These are phyloP conservation scores for Stenodema calcarata DNA, from an alignment of 2,888 invertebrate genomes.

Conservation along the genomic window DNA sequence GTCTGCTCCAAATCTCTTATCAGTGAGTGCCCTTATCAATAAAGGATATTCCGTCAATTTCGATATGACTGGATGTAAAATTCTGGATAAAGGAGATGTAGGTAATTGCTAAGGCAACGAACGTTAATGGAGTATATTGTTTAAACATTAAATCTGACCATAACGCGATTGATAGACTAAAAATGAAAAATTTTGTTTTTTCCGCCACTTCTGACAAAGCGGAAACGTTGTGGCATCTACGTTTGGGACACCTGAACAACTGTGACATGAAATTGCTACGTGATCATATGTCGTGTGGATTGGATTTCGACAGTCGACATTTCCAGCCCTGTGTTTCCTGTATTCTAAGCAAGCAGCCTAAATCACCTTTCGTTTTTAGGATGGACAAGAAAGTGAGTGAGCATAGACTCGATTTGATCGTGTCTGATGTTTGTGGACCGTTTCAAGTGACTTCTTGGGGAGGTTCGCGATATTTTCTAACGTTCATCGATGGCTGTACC, in stretches of 20 bases:
- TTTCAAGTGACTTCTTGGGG: constrained; percentile 55
- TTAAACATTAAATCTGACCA: background rate
- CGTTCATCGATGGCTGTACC: constrained; percentile 6
- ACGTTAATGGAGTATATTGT: background rate
- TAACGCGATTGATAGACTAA: too few relatives aligned
- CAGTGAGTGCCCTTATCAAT: too few relatives aligned
- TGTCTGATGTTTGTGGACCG: constrained; percentile 54
- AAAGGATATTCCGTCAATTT: background rate
- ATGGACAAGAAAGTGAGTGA: background rate
- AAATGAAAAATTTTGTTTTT: background rate
- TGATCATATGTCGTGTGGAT: background rate
- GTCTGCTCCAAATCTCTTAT: background rate
- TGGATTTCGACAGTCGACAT: background rate
- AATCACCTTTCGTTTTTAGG: background rate
- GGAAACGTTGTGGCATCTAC: background rate
- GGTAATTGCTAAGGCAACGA: background rate
- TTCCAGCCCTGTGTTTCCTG: background rate
- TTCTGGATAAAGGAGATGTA: background rate
- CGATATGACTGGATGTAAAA: too few relatives aligned
- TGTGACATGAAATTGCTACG: background rate
- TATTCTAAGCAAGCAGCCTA: background rate
- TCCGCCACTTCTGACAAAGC: background rate
- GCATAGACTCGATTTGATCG: background rate
- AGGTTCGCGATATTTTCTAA: constrained; percentile 49
- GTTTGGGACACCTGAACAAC: background rate